Evolutionary conservation across 64 coral and sea anemone genomes (phyloP).

Genomic region (Montipora efflorescens): DNA sequence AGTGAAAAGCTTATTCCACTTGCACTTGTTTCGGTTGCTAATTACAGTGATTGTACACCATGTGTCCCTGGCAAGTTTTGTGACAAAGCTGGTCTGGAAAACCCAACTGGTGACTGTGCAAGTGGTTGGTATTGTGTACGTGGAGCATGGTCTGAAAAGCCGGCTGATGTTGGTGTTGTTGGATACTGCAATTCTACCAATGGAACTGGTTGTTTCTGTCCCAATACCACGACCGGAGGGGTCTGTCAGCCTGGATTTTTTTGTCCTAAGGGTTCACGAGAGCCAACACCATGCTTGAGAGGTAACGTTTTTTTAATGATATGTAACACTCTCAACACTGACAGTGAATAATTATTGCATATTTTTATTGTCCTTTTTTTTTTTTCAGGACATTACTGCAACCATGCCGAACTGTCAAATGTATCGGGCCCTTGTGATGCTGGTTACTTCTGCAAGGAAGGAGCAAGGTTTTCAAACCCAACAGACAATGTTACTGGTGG

Average conservation of each 20-base stretch:
- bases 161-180: constrained; percentile 72
- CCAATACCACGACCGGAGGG: constrained; percentile 91
- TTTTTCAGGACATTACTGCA: constrained; percentile 84
- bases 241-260: constrained; percentile 87
- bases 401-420: constrained; percentile 66
- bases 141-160: constrained; percentile 79
- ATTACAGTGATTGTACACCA: constrained; percentile 84
- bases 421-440: constrained; percentile 91
- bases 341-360: too few species aligned
- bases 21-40: not conserved
- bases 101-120: constrained; percentile 75
- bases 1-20: too few species aligned
- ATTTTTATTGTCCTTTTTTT: not conserved
- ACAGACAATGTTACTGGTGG: constrained; percentile 88
- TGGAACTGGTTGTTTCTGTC: constrained; percentile 79
- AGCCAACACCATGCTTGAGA: constrained; percentile 82
- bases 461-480: constrained; percentile 83
- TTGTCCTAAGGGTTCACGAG: constrained; percentile 83
- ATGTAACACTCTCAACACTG: not conserved
- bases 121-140: constrained; percentile 92
- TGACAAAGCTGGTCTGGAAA: constrained; percentile 72
- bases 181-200: constrained; percentile 81
- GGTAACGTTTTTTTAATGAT: constrained; percentile 30
- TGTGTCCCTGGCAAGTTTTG: constrained; percentile 94
- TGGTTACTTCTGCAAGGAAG: constrained; percentile 84